phyloP scores from a whole-genome alignment of 2,113 vertebrate genomes.

The Polypterus senegalus region DNA sequence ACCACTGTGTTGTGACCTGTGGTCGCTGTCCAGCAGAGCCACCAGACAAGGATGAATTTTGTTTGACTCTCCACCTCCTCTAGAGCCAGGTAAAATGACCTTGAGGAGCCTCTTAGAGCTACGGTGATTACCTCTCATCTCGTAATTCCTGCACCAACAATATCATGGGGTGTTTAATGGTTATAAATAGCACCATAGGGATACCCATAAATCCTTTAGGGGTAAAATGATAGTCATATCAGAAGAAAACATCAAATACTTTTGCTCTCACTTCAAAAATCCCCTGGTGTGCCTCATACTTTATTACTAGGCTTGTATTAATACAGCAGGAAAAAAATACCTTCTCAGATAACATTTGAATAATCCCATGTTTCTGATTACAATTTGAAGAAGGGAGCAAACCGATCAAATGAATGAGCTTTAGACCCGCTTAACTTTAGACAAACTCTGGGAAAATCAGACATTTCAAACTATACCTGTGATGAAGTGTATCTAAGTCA shows the following conservation, averaged over 20 bases:
- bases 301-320: background rate
- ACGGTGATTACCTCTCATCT: conserved; percentile 26
- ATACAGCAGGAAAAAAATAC: no score
- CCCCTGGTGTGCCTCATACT: background rate
- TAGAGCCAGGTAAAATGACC: conserved; percentile 21
- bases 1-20: background rate
- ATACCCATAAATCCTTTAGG: conserved; percentile 43
- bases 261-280: conserved; percentile 16
- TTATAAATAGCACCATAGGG: background rate
- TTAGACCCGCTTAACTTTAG: no score
- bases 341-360: no score
- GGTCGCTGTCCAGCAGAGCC: conserved; percentile 4
- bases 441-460: no score
- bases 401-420: no score
- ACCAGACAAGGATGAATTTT: conserved; percentile 1
- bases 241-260: conserved; percentile 32
- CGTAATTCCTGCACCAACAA: conserved; percentile 25
- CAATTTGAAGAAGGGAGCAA: no score
- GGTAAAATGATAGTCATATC: conserved; percentile 25
- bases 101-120: conserved; percentile 15
- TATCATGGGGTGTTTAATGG: conserved; percentile 6
- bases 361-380: no score
- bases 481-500: no score
- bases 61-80: background rate
- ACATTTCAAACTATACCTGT: no score